Conservation (phyloP, 2,797 vertebrate species). For the Sardinella longiceps region DNA sequence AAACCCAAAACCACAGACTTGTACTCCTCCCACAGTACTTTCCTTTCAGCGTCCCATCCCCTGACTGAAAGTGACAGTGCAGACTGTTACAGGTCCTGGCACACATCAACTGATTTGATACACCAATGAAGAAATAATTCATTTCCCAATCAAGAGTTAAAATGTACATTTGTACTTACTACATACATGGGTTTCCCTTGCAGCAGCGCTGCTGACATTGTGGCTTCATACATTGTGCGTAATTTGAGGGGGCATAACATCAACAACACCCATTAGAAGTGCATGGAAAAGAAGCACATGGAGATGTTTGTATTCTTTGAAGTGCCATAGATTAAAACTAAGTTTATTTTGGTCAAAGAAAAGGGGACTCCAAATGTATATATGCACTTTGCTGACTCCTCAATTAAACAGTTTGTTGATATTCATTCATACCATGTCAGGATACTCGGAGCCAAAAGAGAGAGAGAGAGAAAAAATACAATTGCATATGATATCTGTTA, state of each 20-base stretch:
- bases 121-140: background rate
- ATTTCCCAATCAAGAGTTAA: background rate
- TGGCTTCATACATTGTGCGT: background rate
- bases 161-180: background rate
- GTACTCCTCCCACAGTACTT: background rate
- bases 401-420: conserved; percentile 9
- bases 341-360: conserved; percentile 28
- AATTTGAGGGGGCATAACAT: background rate
- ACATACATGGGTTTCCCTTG: background rate
- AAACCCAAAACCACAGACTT: background rate
- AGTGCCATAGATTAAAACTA: conserved; percentile 28
- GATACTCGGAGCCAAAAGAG: conserved; percentile 14
- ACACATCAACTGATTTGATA: background rate
- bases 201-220: background rate
- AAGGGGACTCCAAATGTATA: conserved; percentile 9
- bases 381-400: conserved; percentile 19
- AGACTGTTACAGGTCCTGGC: background rate
- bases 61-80: background rate
- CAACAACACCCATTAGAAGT: background rate
- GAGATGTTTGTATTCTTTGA: conserved; percentile 12
- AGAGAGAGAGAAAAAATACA: conserved; percentile 19
- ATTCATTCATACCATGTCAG: conserved; percentile 19
- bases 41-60: background rate
- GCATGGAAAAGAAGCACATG: background rate
- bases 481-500: conserved; percentile 28